These are phyloP conservation scores for Thalpophila matura DNA, from an alignment of 2,888 invertebrate species.

Conservation along the genomic window DNA sequence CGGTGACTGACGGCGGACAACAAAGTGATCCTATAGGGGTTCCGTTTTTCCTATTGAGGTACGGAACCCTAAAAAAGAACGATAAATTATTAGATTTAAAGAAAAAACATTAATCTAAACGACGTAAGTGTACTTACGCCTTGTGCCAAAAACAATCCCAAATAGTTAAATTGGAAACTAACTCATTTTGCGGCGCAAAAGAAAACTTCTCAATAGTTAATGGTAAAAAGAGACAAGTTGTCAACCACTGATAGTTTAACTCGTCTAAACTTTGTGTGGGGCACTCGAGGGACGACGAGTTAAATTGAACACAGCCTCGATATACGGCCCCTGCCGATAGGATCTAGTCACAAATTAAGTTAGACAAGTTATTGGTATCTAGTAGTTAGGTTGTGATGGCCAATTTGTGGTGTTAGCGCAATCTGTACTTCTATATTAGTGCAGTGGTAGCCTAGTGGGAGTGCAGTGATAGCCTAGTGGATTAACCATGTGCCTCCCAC, in stretches of 20 bases:
- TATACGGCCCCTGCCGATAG: neutral
- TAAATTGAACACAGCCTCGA: slow-evolving; percentile 33
- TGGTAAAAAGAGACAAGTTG: slow-evolving; percentile 5
- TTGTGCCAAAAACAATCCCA: neutral
- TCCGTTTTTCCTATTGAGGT: too few relatives aligned
- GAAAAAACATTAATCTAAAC: too few relatives aligned
- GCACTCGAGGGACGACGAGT: neutral
- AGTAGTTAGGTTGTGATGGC: neutral
- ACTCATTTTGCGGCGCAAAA: neutral
- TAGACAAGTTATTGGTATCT: neutral
- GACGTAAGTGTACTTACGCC: neutral
- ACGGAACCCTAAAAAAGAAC: too few relatives aligned
- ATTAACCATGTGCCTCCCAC: too few relatives aligned
- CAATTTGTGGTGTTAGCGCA: neutral
- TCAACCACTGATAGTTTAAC: slow-evolving; percentile 25
- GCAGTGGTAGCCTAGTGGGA: too few relatives aligned
- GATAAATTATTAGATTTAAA: too few relatives aligned
- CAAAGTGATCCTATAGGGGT: too few relatives aligned
- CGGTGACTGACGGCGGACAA: too few relatives aligned
- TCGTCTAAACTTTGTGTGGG: slow-evolving; percentile 21
- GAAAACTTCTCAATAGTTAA: slow-evolving; percentile 13
- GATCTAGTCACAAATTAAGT: neutral
- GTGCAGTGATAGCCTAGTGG: too few relatives aligned
- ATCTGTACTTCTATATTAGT: too few relatives aligned
- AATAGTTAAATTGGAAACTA: slow-evolving; percentile 22